Evolutionary conservation across 2,888 invertebrate genomes (phyloP).

Genomic region (Amphimallon solstitiale): DNA sequence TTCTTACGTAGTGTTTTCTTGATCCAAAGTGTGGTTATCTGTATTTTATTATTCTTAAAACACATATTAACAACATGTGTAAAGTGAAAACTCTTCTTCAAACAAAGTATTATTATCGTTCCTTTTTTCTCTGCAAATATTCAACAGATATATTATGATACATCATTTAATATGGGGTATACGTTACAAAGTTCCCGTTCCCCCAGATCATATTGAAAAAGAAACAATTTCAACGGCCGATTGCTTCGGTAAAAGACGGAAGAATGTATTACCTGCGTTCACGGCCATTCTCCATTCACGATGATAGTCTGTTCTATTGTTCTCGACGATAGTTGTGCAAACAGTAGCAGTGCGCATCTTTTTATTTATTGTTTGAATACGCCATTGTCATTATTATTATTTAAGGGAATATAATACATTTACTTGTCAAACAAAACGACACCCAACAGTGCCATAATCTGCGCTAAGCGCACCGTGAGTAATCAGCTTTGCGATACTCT

Average conservation of each 20-base stretch:
- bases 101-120: not conserved
- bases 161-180: constrained; percentile 22
- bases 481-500: constrained; percentile 55
- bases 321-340: constrained; percentile 39
- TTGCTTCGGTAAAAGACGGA: constrained; percentile 23
- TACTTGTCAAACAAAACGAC: constrained; percentile 31
- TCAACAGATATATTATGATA: constrained; percentile 11
- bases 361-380: constrained; percentile 22
- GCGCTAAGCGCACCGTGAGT: constrained; percentile 49
- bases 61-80: too few relatives aligned
- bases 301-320: constrained; percentile 48
- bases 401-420: constrained; percentile 13
- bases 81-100: too few relatives aligned
- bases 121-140: not conserved
- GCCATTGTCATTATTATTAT: constrained; percentile 13
- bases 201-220: constrained; percentile 1
- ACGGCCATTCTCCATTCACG: constrained; percentile 38
- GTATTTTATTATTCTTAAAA: too few relatives aligned
- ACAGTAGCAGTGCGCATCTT: constrained; percentile 47
- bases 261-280: constrained; percentile 21
- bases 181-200: constrained; percentile 6
- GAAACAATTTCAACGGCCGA: constrained; percentile 27
- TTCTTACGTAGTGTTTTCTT: too few relatives aligned
- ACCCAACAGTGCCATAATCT: constrained; percentile 36
- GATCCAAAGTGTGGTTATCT: too few relatives aligned